Percentiles rank a stretch among this genome's conserved stretches.
Evolutionary conservation across 2,797 vertebrate species (phyloP).

Genomic region (Spinus pinus): DNA sequence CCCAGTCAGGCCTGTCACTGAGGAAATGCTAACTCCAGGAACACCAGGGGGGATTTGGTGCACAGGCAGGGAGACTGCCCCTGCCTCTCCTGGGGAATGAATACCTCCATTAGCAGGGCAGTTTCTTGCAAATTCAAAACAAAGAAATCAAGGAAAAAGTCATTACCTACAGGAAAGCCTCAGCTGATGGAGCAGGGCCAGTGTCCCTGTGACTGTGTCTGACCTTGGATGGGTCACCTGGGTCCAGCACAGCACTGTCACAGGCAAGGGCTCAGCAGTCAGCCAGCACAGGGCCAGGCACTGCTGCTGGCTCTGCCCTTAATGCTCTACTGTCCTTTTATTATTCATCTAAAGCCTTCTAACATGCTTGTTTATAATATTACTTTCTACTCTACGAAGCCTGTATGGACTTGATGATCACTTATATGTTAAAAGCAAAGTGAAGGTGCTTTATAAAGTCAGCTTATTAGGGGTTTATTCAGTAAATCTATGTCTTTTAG

Average conservation of each 20-base stretch:
- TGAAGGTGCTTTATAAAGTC: background rate
- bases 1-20: background rate
- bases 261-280: background rate
- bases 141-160: background rate
- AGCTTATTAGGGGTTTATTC: background rate
- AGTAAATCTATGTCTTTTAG: background rate
- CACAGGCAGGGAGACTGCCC: background rate
- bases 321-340: background rate
- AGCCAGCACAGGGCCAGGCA: background rate
- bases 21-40: background rate
- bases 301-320: background rate
- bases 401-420: rapidly evolving
- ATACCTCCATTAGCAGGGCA: background rate
- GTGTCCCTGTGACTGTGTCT: background rate
- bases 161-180: background rate
- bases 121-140: background rate
- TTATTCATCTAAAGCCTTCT: background rate
- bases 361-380: background rate
- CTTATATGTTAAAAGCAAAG: background rate
- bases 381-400: background rate
- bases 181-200: background rate
- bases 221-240: background rate
- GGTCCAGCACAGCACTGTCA: background rate
- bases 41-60: rapidly evolving
- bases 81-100: background rate